Evolutionary conservation across 1,140 invertebrate species (phyloP), one percentile per base, ranked within the genome.

Genomic region (Papilio xuthus): DNA sequence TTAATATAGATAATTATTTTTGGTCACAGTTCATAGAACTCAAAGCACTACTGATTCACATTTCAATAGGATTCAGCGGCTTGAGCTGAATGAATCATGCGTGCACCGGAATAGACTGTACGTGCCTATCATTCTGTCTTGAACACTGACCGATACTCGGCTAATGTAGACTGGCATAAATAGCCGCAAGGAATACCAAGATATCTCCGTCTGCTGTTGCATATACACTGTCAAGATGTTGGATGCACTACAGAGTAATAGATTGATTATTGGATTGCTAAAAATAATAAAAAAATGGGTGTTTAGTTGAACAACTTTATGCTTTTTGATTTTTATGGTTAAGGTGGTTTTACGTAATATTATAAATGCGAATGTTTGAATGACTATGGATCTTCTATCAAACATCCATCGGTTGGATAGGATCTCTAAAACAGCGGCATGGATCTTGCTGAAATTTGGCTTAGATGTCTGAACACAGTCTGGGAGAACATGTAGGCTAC

Each of bases 71-170:
- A 32, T 67, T 23, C 23, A 47, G 37, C 20, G 13, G 12, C 37
- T n/a, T n/a, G 41, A 44, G 12, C 70, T 72, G 41, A 73, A 73
- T 73, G 70, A 72, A 72, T 72, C 70, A 72, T 47, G 70, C 42
- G 42, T 72, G 18, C 10, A 72, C 70, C 13, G 13, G 23, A 72
- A 72, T 72, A 72, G 70, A 44, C 8, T 23, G 18, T 13, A 72
- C 70, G 42, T 42, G 70, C 41, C 41, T 41, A 42, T 44, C 70
- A 44, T 72, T 72, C 70, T 72, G 70, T 72, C 42, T 72, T 72
- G 70, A 44, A 72, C 70, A 72, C 70, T 47, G 70, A 72, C 70
- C 70, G 42, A 47, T 72, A 63, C 60, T 28, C 23, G 26, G 10
- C 67, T 41, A 70, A 32, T 37, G 32, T 70, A 41, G 9, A 32